A percentile compares a stretch with the other conserved stretches of the same genome.
These are phyloP conservation scores for Sesia bembeciformis DNA, from an alignment of 2,888 invertebrate species.

Conservation along the genomic window DNA sequence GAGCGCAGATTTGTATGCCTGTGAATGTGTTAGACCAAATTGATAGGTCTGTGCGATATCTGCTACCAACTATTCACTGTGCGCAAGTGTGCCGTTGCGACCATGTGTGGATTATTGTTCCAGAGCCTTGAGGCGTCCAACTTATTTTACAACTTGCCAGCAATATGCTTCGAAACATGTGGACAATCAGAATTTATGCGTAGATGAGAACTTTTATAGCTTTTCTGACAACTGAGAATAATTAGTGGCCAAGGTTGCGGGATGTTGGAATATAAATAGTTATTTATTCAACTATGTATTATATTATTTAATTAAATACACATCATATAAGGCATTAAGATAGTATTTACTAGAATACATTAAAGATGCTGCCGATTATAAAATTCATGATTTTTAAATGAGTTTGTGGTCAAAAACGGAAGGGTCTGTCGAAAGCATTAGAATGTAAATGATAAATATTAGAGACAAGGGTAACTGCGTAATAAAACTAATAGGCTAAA, in stretches of 20 bases:
- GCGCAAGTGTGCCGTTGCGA: conserved; percentile 23
- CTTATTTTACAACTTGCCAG: conserved; percentile 56
- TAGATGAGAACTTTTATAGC: conserved; percentile 44
- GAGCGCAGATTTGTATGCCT: conserved; percentile 59
- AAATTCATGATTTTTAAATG: background rate
- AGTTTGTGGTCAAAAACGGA: conserved; percentile 12
- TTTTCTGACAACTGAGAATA: conserved; percentile 33
- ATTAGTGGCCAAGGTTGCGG: conserved; percentile 51
- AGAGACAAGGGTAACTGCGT: conserved; percentile 61
- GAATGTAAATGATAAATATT: conserved; percentile 36
- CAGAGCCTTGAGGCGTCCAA: conserved; percentile 44
- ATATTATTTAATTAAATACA: too few relatives aligned
- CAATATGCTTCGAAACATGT: conserved; percentile 56
- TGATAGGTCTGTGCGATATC: conserved; percentile 57
- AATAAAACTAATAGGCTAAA: conserved; percentile 61
- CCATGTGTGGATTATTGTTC: conserved; percentile 36
- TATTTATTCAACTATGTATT: background rate
- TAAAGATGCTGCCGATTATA: too few relatives aligned
- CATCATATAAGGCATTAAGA: too few relatives aligned
- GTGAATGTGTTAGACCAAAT: conserved; percentile 64
- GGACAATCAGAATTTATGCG: conserved; percentile 54
- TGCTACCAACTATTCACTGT: conserved; percentile 30
- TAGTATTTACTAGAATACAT: too few relatives aligned
- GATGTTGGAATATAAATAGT: background rate
- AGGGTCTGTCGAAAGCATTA: conserved; percentile 44